Evolutionary conservation across 2,888 invertebrate species (phyloP), one percentile per base, ranked within the genome.

Genomic region (Caenorhabditis sp.): DNA sequence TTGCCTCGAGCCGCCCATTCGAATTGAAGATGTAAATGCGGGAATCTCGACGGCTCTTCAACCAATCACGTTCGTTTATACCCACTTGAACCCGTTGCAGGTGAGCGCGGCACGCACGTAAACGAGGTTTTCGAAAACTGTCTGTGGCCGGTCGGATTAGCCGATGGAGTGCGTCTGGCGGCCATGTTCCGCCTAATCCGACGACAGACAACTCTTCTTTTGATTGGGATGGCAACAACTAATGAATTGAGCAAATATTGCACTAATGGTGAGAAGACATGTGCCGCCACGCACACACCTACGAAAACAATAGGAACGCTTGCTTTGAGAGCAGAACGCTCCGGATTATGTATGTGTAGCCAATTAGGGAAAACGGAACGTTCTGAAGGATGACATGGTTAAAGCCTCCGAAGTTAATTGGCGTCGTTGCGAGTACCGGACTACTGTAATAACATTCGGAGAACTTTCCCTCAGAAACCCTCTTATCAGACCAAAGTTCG

Each of bases 221-320:
- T 59, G 50, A 50, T 27, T 48, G 50, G 56, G 13, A 58, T 55
- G 55, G 55, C 45, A 65, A 55, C 58, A 58, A 56, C 68, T 68
- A 68, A 68, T 68, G 68, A 68, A 68, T 68, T 58, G 58, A 50
- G 68, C 68, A 68, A 68, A 68, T 32, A 68, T 58, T 68, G 68
- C 58, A 68, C 68, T 68, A 68, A 68, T 68, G 68, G 68, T 30
- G 32, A 15, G 48, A 48, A 39, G 50, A 56, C 68, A 59, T 68
- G 58, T 58, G 68, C 58, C 58, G 68, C 55, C 48, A 20, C 22
- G 27, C 20, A 32, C 35, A 56, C 66, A 48, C 48, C 50, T 66
- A 56, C 32, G 50, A 66, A 66, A 66, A 66, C 66, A 66, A 58
- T 66, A 39, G 7, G 20, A 6, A 41, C 20, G 35, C 30, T 45